A percentile compares a stretch with the other conserved stretches of the same genome.
Evolutionary conservation across 2,113 vertebrate species (phyloP).

Genomic region (Dicaeum eximium): DNA sequence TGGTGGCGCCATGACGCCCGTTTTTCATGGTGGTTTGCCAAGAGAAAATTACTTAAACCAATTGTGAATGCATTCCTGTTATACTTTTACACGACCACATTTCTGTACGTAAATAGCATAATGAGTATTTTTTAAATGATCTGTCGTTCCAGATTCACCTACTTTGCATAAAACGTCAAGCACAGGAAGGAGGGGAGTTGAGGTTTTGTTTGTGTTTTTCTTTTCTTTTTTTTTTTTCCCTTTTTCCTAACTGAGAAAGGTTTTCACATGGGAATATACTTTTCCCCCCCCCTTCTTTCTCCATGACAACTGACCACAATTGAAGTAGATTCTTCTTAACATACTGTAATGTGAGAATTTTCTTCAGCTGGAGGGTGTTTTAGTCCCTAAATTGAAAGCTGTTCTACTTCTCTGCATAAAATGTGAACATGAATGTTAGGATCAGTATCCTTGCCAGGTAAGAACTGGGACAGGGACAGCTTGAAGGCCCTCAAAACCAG

Average conservation of each 20-base stretch:
- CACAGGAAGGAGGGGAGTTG: slow-evolving; percentile 18
- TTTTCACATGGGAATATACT: slow-evolving; percentile 71
- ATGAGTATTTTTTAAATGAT: slow-evolving; percentile 80
- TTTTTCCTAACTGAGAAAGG: slow-evolving; percentile 9
- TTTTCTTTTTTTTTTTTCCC: neutral
- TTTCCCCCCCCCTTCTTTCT: neutral
- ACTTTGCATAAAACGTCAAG: slow-evolving; percentile 69
- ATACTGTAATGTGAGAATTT: slow-evolving; percentile 80
- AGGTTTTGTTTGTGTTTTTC: neutral
- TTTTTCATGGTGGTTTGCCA: slow-evolving; percentile 86
- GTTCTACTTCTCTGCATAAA: slow-evolving; percentile 57
- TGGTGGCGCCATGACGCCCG: slow-evolving; percentile 91
- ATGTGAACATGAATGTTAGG: neutral
- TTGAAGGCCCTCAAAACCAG: neutral
- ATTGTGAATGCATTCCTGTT: slow-evolving; percentile 85
- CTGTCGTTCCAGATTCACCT: slow-evolving; percentile 75
- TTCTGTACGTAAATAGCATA: slow-evolving; percentile 79
- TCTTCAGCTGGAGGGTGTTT: slow-evolving; percentile 79
- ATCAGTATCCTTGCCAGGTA: slow-evolving; percentile 44
- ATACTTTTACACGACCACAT: slow-evolving; percentile 76
- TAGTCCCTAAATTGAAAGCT: slow-evolving; percentile 76
- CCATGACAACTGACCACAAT: slow-evolving; percentile 78
- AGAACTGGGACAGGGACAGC: neutral
- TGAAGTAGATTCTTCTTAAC: slow-evolving; percentile 76
- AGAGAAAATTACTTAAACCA: slow-evolving; percentile 87